These are phyloP conservation scores for Astropecten irregularis DNA, from an alignment of 53 echinoderm and acorn worm genomes.

Conservation along the genomic window DNA sequence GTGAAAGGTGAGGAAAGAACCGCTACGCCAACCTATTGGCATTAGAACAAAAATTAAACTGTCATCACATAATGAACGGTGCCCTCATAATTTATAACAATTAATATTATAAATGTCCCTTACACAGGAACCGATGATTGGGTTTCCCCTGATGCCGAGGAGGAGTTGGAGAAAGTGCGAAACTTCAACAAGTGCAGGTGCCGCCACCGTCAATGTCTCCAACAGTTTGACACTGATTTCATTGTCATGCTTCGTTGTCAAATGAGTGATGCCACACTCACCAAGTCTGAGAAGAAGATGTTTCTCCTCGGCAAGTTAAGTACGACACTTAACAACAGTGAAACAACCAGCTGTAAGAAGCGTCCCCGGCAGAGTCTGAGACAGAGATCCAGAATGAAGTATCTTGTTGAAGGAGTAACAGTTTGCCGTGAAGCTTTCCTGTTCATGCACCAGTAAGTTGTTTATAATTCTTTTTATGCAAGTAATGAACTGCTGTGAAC, in stretches of 20 bases:
- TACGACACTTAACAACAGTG: not conserved
- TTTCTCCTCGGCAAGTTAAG: slow-evolving; percentile 35
- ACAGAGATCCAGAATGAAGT: not conserved
- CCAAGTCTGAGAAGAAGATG: slow-evolving; percentile 27
- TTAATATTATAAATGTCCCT: too few species aligned
- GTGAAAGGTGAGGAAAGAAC: too few species aligned
- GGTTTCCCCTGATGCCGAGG: slow-evolving; percentile 36
- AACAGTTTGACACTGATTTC: not conserved
- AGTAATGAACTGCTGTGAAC: not conserved
- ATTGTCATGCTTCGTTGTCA: slow-evolving; percentile 8
- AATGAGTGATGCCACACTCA: slow-evolving; percentile 15
- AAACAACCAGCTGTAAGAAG: not conserved
- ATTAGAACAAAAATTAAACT: too few species aligned
- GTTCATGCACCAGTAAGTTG: slow-evolving; percentile 53
- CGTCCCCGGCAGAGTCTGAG: not conserved
- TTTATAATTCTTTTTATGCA: not conserved
- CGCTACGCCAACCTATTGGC: too few species aligned
- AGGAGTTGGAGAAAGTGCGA: slow-evolving; percentile 5
- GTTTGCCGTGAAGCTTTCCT: slow-evolving; percentile 32
- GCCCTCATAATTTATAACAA: too few species aligned
- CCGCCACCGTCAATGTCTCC: not conserved
- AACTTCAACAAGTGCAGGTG: slow-evolving; percentile 12
- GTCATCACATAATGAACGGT: too few species aligned
- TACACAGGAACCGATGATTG: slow-evolving; percentile 24
- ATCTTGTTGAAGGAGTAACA: slow-evolving; percentile 21